These are phyloP conservation scores for Drosophila fuyamai DNA, from an alignment of 1,140 invertebrate species.

Conservation along the genomic window DNA sequence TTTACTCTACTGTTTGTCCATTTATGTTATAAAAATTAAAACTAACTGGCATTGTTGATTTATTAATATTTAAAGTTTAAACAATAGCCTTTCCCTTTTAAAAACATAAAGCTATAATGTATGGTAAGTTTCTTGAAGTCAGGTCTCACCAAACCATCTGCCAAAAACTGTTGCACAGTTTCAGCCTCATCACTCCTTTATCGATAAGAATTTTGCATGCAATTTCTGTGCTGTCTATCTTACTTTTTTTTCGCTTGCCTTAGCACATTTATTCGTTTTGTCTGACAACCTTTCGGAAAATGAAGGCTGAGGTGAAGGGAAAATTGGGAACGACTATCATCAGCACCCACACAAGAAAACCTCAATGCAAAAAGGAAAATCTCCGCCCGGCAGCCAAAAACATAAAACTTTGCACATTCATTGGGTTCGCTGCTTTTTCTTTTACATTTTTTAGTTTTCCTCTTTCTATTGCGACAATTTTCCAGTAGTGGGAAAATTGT, in stretches of 20 bases:
- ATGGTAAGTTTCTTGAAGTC: no score
- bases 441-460: slow-evolving; percentile 15
- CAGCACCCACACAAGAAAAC: slow-evolving; percentile 34
- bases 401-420: slow-evolving; percentile 82
- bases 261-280: slow-evolving; percentile 80
- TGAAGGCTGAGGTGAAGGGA: not conserved
- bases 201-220: slow-evolving; percentile 60
- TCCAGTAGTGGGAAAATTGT: slow-evolving; percentile 67
- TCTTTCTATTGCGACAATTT: slow-evolving; percentile 54
- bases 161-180: slow-evolving; percentile 63
- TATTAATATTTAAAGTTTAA: no score
- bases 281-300: slow-evolving; percentile 54
- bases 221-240: slow-evolving; percentile 32
- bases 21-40: no score
- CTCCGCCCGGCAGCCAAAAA: slow-evolving; percentile 76
- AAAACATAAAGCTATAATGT: no score
- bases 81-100: no score
- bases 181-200: slow-evolving; percentile 51
- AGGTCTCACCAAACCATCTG: no score
- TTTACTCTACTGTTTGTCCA: no score
- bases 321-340: slow-evolving; percentile 42
- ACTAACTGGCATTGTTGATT: no score
- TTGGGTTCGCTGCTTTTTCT: slow-evolving; percentile 54
- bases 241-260: slow-evolving; percentile 69
- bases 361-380: slow-evolving; percentile 62